Evolutionary conservation across 2,888 invertebrate species (phyloP).

Genomic region (Drosophila mercatorum): DNA sequence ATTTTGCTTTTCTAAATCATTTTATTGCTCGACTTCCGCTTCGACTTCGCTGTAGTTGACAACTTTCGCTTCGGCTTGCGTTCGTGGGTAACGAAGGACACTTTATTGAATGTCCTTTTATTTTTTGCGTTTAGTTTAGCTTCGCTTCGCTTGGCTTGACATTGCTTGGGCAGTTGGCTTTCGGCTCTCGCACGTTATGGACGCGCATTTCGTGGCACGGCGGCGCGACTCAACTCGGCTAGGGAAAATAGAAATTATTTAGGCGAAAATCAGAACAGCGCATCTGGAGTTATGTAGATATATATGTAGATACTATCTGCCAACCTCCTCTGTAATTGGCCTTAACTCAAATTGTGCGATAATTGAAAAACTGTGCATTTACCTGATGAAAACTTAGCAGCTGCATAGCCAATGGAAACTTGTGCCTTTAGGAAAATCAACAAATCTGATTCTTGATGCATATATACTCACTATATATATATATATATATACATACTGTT

Average conservation of each 20-base stretch:
- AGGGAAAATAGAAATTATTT: conserved; percentile 6
- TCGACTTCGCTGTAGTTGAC: conserved; percentile 7
- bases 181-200: conserved; percentile 71
- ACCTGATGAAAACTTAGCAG: conserved; percentile 14
- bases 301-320: neutral
- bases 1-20: conserved; percentile 23
- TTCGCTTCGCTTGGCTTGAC: conserved; percentile 46
- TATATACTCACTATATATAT: conserved; percentile 8
- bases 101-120: conserved; percentile 44
- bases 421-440: conserved; percentile 22
- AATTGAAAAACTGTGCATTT: conserved; percentile 42
- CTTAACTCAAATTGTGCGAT: conserved; percentile 12
- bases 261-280: conserved; percentile 21
- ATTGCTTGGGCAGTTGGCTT: conserved; percentile 62
- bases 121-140: conserved; percentile 40
- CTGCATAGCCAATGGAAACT: conserved; percentile 11
- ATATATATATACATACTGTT: conserved; percentile 2
- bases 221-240: neutral
- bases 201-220: conserved; percentile 25
- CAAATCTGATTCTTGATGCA: conserved; percentile 20
- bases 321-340: neutral
- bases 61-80: conserved; percentile 49
- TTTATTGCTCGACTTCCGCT: conserved; percentile 4
- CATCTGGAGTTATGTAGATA: conserved; percentile 27
- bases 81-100: conserved; percentile 42